Percentiles rank a stretch among this genome's conserved stretches.
phyloP scores from a whole-genome alignment of 2,797 vertebrate genomes.

The Acanthurus leucopareius region DNA sequence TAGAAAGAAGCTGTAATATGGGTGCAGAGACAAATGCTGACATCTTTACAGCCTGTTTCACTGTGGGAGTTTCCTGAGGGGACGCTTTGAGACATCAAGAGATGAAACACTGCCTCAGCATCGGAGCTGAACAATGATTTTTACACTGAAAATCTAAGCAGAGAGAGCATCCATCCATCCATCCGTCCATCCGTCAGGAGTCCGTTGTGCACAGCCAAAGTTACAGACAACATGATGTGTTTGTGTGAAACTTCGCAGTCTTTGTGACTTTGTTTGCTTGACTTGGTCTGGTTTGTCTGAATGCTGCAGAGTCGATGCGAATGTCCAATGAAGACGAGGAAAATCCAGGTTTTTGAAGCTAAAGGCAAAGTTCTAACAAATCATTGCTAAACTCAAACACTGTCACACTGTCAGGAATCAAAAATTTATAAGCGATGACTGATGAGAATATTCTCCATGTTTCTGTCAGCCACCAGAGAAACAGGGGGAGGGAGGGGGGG shows the following conservation, averaged over 20 bases:
- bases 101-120: too few relatives aligned
- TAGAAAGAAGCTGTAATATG: background rate
- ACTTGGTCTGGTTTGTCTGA: background rate
- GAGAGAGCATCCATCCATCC: slow-evolving; percentile 4
- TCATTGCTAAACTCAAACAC: background rate
- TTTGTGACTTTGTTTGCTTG: background rate
- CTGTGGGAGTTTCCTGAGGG: background rate
- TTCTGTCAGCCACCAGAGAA: background rate
- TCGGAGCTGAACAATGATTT: too few relatives aligned
- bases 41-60: background rate
- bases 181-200: slow-evolving; percentile 9
- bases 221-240: slow-evolving; percentile 6
- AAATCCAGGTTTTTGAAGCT: background rate
- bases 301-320: background rate
- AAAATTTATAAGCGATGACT: background rate
- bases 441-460: background rate
- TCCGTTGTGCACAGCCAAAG: slow-evolving; percentile 32
- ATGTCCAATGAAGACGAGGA: background rate
- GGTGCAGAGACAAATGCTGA: background rate
- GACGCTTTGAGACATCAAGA: background rate
- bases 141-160: background rate
- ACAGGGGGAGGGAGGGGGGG: background rate
- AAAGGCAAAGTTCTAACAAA: background rate
- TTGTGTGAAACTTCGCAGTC: background rate
- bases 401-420: background rate